Base-by-base conservation (phyloP, 1,140 invertebrate genomes). In the Drosophila arawakana region DNA sequence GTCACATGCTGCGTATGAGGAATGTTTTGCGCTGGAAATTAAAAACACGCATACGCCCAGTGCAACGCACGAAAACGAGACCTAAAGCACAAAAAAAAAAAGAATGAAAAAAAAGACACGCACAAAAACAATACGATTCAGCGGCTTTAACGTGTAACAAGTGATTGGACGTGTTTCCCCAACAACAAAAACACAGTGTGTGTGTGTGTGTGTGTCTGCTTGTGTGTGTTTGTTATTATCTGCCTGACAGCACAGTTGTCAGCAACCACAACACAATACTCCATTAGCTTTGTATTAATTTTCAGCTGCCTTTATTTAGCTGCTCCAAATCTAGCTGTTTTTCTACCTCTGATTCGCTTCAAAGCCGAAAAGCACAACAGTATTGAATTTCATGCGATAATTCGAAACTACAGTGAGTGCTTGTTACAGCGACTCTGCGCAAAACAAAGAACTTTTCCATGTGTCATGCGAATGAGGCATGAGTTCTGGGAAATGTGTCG, bases 1-100 rank as follows among this genome's bases (percentile, higher is more conserved):
- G 80, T 80, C 61, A 68, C 80, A 88, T 47, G 73, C 73, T 68
- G 83, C 83, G 84, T 88, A 88, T 83, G 80, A 80, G 73, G 65
- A 70, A 83, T 74, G 78, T 46, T 46, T 47, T 30, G 8, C 39
- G 21, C 37, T 65, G 65, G 59, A 66, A 81, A 85, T 81, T 80
- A 80, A 82, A 88, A 81, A 62, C 59, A 82, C 76, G 68, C 65
- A 88, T 82, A 81, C 82, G 83, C 83, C 67, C 61, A 25, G 76
- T 73, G 41, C 25, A 7, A 7, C 54, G 10, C 8, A n/a, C 35
- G 59, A 49, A 75, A 18, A 11, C 15, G 39, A 18, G 2, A 21
- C 18, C 54, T 66, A 21, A 25, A 21, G 15, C 15, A 66, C 39
- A 7, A 30, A 34, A 50, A 13, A 9, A 7, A 8, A n/a, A n/a